Evolutionary conservation across 2,888 invertebrate species (phyloP).

Genomic region (Dysmachus trigonus): DNA sequence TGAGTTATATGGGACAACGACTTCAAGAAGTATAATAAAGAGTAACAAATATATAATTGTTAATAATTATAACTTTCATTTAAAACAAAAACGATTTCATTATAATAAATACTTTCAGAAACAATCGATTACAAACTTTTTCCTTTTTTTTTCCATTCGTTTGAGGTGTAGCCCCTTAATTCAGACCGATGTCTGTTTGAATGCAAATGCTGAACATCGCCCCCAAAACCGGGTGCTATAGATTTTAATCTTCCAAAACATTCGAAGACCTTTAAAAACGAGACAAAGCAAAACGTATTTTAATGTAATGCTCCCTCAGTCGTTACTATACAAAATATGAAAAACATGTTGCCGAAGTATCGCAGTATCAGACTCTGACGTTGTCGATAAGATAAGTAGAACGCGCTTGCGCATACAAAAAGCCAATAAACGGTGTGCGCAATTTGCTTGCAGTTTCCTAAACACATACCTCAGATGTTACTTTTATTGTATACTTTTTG

Average conservation of each 20-base stretch:
- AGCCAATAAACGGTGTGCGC: not conserved
- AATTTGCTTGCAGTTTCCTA: not conserved
- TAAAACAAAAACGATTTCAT: too few relatives aligned
- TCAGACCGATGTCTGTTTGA: not conserved
- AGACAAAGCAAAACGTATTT: not conserved
- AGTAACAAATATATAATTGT: too few relatives aligned
- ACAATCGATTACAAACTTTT: too few relatives aligned
- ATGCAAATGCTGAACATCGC: not conserved
- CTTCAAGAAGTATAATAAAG: too few relatives aligned
- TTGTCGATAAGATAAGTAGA: not conserved
- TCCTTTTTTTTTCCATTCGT: too few relatives aligned
- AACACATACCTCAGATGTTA: not conserved
- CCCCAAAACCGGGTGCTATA: not conserved
- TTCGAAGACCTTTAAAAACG: not conserved
- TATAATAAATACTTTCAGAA: too few relatives aligned
- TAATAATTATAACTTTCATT: too few relatives aligned
- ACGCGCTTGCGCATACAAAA: not conserved
- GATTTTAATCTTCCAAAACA: not conserved
- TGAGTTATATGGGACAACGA: too few relatives aligned
- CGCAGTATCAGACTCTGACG: not conserved
- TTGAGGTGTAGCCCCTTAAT: too few relatives aligned
- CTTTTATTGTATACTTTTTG: too few relatives aligned
- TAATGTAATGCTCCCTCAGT: not conserved
- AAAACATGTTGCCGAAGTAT: not conserved
- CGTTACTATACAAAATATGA: not conserved